These are phyloP conservation scores for Propsilocerus akamusi DNA, from an alignment of 1,140 invertebrate species.

Conservation along the genomic window DNA sequence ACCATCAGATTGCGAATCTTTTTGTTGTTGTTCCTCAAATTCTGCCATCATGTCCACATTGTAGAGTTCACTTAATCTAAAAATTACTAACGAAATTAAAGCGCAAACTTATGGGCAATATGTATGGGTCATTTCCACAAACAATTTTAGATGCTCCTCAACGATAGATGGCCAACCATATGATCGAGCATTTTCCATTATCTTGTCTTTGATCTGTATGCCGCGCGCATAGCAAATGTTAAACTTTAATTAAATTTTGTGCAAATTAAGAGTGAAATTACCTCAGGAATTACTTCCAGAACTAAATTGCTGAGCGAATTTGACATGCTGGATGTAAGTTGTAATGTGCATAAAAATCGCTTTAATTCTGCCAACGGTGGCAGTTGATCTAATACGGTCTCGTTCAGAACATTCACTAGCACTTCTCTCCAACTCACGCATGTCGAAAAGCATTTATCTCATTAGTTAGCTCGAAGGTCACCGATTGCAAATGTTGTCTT, in stretches of 20 bases:
- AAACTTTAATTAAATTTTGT: neutral
- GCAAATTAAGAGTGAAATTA: slow-evolving; percentile 10
- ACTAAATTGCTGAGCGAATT: slow-evolving; percentile 21
- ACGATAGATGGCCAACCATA: slow-evolving; percentile 33
- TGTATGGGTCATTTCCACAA: slow-evolving; percentile 32
- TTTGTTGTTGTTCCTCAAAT: slow-evolving; percentile 16
- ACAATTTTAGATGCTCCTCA: slow-evolving; percentile 27
- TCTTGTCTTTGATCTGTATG: slow-evolving; percentile 17
- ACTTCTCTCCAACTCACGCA: slow-evolving; percentile 37
- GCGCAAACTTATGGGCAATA: no score
- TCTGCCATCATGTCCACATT: slow-evolving; percentile 29
- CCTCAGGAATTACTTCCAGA: slow-evolving; percentile 37
- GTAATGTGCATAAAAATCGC: slow-evolving; percentile 38
- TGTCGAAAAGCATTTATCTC: slow-evolving; percentile 45
- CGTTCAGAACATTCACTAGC: slow-evolving; percentile 39
- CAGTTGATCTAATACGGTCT: slow-evolving; percentile 50
- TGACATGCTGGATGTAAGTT: slow-evolving; percentile 15
- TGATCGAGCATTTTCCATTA: slow-evolving; percentile 25
- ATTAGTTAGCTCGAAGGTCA: slow-evolving; percentile 45
- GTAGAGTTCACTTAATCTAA: slow-evolving; percentile 26
- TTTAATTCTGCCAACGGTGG: slow-evolving; percentile 52
- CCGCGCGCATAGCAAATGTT: no score
- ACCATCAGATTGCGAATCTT: slow-evolving; percentile 6
- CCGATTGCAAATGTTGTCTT: slow-evolving; percentile 46
- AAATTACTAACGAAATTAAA: no score